Base-by-base conservation (phyloP, 1,140 invertebrate species). In the Danaus plexippus region DNA sequence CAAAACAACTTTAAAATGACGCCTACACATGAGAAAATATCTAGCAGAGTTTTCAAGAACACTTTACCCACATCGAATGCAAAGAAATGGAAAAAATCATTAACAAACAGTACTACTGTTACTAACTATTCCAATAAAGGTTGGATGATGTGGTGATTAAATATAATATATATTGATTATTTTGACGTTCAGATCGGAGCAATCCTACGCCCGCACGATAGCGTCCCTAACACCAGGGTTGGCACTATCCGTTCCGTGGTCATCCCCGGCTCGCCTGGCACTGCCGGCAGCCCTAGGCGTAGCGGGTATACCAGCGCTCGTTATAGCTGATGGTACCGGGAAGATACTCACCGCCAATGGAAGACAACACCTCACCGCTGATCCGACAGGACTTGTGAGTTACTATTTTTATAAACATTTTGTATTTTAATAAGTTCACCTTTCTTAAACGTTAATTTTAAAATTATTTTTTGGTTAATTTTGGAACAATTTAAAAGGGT, bases 231-330 rank as follows among this genome's bases (percentile, higher is more conserved):
- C 74, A 0, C 54, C 71, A 0, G 78, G 66, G 0, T 75, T 68
- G 0, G 76, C 77, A 0, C 54, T 84, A 1, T 64, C 78, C 0
- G 73, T 86, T 43, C 83, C 80, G 9, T 86, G 83, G 83, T 63
- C 69, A 0, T 73, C 77, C 1, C 77, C 80, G 8, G 64, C 73
- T 1, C 62, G 83, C 0, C 59, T 66, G 10, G 64, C 75, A 2
- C 59, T 86, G 47, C 76, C 83, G 0, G 67, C 72, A 0, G 80
- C 80, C 4, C 66, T 86, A 0, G 77, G 73, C 5, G 83, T 86
- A 3, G 83, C 77, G 7, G 83, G 82, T 5, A 86, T 86, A 15
- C 82, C 82, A 0, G 83, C 80, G 3, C 72, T 86, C 3, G 77
- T 86, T 32, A 69, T 86, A 57, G 76, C 80, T 0, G 74, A 80